Evolutionary conservation across 2,797 vertebrate genomes (phyloP), one percentile per base, ranked within the genome.

Genomic region (Aulostomus chinensis): DNA sequence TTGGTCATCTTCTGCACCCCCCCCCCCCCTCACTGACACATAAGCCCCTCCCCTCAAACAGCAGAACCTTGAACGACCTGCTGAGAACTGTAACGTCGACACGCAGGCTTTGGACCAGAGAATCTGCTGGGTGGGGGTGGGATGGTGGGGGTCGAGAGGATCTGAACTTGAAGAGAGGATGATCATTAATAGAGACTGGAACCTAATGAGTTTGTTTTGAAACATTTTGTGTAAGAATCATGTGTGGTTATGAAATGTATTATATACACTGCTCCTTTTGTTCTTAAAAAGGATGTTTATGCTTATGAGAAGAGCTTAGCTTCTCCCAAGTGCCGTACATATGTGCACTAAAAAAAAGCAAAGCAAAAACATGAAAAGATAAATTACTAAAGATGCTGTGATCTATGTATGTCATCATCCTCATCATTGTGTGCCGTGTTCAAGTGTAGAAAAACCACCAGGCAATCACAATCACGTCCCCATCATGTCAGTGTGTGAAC

Each of bases 191-290:
- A 76, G 38, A 81, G 81, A 82, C 85, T 75, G 80, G 75, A 84
- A 78, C 57, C 42, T 39, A 55, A 8, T 24, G 56, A 69, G 58
- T 82, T 81, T 83, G 78, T 86, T 86, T 85, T 83, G 59, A 63
- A 70, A 81, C 72, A 49, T 84, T 84, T 83, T 84, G 80, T 86
- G 83, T 88, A 87, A 80, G 76, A 87, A 89, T 90, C 78, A 81
- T 86, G 83, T 90, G 85, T 86, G 89, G 80, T 88, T 89, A 88
- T 84, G 76, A 85, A 68, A 83, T 89, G 87, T 91, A 89, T 89
- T 86, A 88, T 89, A 88, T 86, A 89, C 85, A 87, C 85, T 85
- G 82, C 82, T 90, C 87, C 86, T 91, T 91, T 90, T 89, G 85
- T 90, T 89, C 82, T 89, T 78, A 79, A 90, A 90, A 91, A 90